Evolutionary conservation across 2,888 invertebrate genomes (phyloP).

Genomic region (Eupithecia dodoneata): DNA sequence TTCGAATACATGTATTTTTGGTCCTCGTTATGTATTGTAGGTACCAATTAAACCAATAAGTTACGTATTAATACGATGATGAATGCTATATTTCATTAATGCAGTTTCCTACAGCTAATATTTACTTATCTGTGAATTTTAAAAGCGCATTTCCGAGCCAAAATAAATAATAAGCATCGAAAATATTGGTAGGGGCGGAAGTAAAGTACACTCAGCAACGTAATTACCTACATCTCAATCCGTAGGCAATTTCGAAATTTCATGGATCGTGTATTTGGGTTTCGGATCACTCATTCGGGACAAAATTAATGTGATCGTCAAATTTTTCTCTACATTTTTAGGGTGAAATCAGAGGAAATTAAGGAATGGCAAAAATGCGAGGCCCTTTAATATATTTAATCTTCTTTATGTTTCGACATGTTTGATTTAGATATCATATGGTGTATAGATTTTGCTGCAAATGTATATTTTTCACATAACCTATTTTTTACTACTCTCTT

Average conservation of each 20-base stretch:
- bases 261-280: slow-evolving; percentile 1
- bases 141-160: background rate
- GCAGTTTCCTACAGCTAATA: background rate
- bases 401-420: background rate
- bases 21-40: too few species aligned
- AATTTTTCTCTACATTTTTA: background rate
- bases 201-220: background rate
- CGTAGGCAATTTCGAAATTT: background rate
- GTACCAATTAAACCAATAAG: too few species aligned
- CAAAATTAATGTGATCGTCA: background rate
- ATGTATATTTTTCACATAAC: background rate
- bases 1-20: too few species aligned
- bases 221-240: background rate
- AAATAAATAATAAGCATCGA: background rate
- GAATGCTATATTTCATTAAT: background rate
- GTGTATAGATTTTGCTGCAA: background rate
- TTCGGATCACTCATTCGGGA: background rate
- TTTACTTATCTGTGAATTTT: background rate
- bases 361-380: background rate
- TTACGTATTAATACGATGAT: background rate
- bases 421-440: background rate
- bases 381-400: background rate
- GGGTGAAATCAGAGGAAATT: background rate
- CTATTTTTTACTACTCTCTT: background rate
- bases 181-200: background rate